A percentile compares a stretch with the other conserved stretches of the same genome.
Conservation (phyloP, 2,113 vertebrate genomes). For the Syrrhaptes paradoxus region DNA sequence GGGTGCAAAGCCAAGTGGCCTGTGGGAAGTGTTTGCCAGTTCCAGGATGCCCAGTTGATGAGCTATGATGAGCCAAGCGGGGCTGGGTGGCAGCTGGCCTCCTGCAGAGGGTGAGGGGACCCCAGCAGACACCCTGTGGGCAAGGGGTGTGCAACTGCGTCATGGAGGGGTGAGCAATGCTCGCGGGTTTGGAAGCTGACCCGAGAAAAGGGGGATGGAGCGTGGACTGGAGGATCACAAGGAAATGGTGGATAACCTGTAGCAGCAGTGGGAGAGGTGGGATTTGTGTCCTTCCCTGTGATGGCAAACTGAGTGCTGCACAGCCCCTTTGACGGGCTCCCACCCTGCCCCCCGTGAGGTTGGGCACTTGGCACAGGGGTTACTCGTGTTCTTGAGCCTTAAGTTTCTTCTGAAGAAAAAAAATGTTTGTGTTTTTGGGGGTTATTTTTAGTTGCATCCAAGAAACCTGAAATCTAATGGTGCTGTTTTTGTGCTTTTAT, state of each 20-base stretch:
- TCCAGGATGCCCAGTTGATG: rapidly evolving
- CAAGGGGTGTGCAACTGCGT: rapidly evolving
- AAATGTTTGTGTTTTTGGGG: too few relatives aligned
- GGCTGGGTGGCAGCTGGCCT: rapidly evolving
- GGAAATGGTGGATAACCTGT: neutral
- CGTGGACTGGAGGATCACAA: too few relatives aligned
- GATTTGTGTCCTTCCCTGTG: neutral
- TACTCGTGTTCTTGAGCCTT: neutral
- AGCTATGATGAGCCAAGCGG: neutral
- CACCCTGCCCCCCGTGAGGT: neutral
- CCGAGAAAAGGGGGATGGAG: neutral
- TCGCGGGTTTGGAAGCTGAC: rapidly evolving
- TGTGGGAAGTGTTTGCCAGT: too few relatives aligned
- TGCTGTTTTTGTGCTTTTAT: neutral
- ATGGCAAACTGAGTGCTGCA: neutral
- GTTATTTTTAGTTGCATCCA: neutral
- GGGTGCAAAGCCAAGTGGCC: neutral
- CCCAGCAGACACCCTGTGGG: rapidly evolving
- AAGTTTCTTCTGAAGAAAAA: neutral
- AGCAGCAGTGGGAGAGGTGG: neutral
- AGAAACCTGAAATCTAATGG: neutral
- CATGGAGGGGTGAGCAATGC: rapidly evolving
- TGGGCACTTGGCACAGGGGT: neutral
- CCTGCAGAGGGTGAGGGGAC: too few relatives aligned
- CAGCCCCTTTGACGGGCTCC: neutral